These are phyloP conservation scores for Himalopsyche tibetana DNA, from an alignment of 2,888 invertebrate genomes.

Conservation along the genomic window DNA sequence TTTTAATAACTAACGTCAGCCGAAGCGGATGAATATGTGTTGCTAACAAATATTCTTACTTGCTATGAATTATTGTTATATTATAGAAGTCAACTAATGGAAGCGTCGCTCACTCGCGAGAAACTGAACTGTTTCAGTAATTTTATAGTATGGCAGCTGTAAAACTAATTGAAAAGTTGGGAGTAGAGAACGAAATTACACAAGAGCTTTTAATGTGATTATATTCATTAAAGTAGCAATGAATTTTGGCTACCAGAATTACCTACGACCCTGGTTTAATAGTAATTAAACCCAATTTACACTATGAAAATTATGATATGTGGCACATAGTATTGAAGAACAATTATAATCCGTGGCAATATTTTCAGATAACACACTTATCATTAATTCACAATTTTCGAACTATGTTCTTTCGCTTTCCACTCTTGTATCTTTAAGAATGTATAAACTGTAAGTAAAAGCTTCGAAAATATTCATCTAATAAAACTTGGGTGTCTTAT, in stretches of 20 bases:
- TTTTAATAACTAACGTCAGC: no score
- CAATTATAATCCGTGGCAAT: not conserved
- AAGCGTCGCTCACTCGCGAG: not conserved
- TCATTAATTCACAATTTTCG: no score
- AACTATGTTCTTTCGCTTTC: no score
- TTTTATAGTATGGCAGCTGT: slow-evolving; percentile 34
- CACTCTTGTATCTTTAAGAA: no score
- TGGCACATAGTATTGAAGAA: not conserved
- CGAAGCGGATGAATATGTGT: no score
- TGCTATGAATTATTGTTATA: no score
- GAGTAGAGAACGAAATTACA: slow-evolving; percentile 25
- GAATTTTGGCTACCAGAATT: slow-evolving; percentile 8
- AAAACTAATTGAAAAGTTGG: slow-evolving; percentile 30
- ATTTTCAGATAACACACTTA: no score
- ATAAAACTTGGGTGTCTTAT: no score
- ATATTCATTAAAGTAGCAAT: slow-evolving; percentile 16
- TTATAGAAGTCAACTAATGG: no score
- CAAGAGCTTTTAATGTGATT: slow-evolving; percentile 34
- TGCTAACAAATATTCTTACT: no score
- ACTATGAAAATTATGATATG: slow-evolving; percentile 3
- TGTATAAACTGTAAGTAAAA: no score
- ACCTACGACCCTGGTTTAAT: slow-evolving; percentile 7
- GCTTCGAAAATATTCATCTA: no score
- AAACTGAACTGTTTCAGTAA: not conserved
- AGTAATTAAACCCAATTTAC: not conserved